A percentile compares a stretch with the other conserved stretches of the same genome.
These are phyloP conservation scores for Bilobella aurantiaca DNA, from an alignment of 1,140 invertebrate genomes.

Conservation along the genomic window DNA sequence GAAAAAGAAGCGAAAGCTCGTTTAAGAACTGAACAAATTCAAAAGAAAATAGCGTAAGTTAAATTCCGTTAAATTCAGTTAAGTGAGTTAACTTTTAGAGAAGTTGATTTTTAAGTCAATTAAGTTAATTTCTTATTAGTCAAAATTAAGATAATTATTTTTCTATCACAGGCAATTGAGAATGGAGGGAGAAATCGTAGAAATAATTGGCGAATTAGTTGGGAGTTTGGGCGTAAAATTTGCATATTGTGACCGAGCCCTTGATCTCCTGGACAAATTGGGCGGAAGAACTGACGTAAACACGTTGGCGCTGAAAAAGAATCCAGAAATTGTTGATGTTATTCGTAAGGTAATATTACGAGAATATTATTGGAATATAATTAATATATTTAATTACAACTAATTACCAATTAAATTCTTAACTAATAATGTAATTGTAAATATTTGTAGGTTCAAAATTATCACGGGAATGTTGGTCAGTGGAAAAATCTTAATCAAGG, in stretches of 20 bases:
- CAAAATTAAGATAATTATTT: conserved; percentile 5
- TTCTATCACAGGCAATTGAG: background rate
- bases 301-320: conserved; percentile 57
- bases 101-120: no score
- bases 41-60: conserved; percentile 1
- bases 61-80: no score
- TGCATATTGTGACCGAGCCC: conserved; percentile 49
- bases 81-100: no score
- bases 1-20: background rate
- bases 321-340: conserved; percentile 67
- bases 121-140: no score
- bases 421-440: conserved; percentile 6
- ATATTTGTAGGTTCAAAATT: conserved; percentile 48
- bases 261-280: conserved; percentile 30
- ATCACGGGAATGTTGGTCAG: conserved; percentile 59
- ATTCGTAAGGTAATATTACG: conserved; percentile 44
- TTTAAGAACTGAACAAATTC: background rate
- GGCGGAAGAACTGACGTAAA: conserved; percentile 11
- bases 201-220: conserved; percentile 63
- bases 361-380: no score
- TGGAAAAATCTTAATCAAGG: conserved; percentile 55
- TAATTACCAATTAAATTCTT: no score
- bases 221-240: conserved; percentile 51
- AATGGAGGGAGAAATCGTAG: conserved; percentile 57
- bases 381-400: background rate